Base-by-base conservation (phyloP, 2,797 vertebrate species). In the Echiichthys vipera region DNA sequence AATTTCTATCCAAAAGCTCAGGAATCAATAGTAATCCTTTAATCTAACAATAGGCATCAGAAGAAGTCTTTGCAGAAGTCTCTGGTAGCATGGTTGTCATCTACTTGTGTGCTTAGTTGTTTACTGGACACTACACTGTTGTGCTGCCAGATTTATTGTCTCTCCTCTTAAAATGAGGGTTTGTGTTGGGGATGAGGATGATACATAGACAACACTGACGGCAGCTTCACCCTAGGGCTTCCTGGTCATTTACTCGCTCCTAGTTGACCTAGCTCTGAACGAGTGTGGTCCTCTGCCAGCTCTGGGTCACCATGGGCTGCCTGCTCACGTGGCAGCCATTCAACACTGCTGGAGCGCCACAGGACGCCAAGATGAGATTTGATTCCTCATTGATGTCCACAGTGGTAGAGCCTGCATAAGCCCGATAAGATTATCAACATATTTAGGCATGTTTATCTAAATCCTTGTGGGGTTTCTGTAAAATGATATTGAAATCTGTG, bases 221-320 rank as follows among this genome's bases (percentile, higher is more conserved):
- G 40, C 65, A 39, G 49, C 34, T 17, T 79, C 67, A 72, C 56
- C 71, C 55, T 2, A 30, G 65, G 82, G 66, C 75, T 80, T 61
- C 63, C 50, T 54, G 45, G 25, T 71, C 50, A 10, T 78, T 83
- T 30, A 80, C 70, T 37, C 70, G 71, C 78, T 84, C 69, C 63
- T 50, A 65, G 65, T 66, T 86, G 85, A 84, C 82, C 84, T 64
- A 76, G 74, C 65, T 80, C 55, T 72, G 53, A 75, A 73, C 73
- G 71, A 70, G 40, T 77, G 61, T 84, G 80, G 78, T 74, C 50
- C 72, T 59, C 71, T 81, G 79, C 81, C 87, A 87, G 55, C 51
- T 5, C 40, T 43, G 46, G 68, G 69, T 79, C 70, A 54, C 49
- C 70, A 54, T 34, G 67, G 64, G 67, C 46, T 50, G 57, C 68